Percentiles rank a stretch among this genome's conserved stretches.
phyloP scores from a whole-genome alignment of 2,888 invertebrate species.

The Eulithis testata region DNA sequence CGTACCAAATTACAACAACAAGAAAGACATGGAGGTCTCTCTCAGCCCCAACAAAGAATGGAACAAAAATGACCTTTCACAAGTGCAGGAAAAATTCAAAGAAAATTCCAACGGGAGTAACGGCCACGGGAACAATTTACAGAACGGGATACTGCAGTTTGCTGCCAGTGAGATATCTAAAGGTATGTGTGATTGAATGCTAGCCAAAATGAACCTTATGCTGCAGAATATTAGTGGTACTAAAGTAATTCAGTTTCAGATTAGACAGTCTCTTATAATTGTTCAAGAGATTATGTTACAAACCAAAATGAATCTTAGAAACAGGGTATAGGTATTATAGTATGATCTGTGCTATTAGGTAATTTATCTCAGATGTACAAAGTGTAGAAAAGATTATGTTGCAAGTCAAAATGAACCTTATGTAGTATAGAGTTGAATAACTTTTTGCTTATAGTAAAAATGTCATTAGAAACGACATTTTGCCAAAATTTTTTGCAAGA shows the following conservation, averaged over 20 bases:
- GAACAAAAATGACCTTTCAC: slow-evolving; percentile 83
- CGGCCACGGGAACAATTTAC: slow-evolving; percentile 63
- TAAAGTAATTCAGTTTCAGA: too few species aligned
- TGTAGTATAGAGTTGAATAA: too few species aligned
- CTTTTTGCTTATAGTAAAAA: too few species aligned
- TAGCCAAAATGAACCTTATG: background rate
- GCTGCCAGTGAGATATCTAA: slow-evolving; percentile 87
- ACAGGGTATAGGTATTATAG: too few species aligned
- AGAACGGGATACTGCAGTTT: slow-evolving; percentile 81
- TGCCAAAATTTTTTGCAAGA: background rate
- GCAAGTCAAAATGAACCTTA: too few species aligned
- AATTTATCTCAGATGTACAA: too few species aligned
- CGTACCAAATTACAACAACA: slow-evolving; percentile 82
- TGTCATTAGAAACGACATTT: background rate
- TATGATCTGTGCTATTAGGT: too few species aligned
- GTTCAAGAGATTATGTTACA: too few species aligned
- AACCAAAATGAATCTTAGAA: too few species aligned
- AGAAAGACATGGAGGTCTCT: slow-evolving; percentile 72
- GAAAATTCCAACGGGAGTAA: slow-evolving; percentile 69
- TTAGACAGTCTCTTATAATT: too few species aligned
- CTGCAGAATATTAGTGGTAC: background rate
- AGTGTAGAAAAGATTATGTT: too few species aligned
- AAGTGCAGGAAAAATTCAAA: slow-evolving; percentile 68
- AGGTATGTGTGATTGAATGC: slow-evolving; percentile 58
- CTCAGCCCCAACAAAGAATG: slow-evolving; percentile 58